phyloP scores from a whole-genome alignment of 1,140 invertebrate genomes.

The Spodoptera litura region DNA sequence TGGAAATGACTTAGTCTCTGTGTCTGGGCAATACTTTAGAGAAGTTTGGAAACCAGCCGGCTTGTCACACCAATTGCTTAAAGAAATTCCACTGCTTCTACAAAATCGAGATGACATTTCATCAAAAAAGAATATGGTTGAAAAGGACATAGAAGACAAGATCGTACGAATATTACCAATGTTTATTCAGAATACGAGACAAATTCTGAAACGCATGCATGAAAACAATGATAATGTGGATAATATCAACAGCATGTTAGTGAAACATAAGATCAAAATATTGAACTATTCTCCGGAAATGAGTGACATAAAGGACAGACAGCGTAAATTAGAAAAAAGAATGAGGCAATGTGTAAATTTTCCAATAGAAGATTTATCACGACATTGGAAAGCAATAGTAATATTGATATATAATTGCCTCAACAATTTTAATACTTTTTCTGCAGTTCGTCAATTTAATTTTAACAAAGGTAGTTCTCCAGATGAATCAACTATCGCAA shows the following conservation, averaged over 20 bases:
- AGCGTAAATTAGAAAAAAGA: background rate
- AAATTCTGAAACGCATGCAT: background rate
- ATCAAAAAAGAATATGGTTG: background rate
- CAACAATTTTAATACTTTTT: background rate
- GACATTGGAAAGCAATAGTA: background rate
- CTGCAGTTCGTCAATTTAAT: too few species aligned
- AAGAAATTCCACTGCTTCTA: background rate
- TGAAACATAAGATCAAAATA: background rate
- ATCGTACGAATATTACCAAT: background rate
- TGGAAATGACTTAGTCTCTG: background rate
- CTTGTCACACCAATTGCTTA: background rate
- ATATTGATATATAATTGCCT: background rate
- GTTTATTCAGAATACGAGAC: conserved; percentile 7
- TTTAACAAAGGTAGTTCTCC: too few species aligned
- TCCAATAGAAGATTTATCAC: background rate
- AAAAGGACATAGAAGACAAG: background rate
- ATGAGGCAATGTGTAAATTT: background rate
- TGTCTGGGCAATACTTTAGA: background rate
- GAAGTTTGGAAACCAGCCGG: background rate
- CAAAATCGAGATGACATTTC: background rate
- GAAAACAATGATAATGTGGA: background rate
- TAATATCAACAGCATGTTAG: background rate
- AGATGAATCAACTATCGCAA: too few species aligned
- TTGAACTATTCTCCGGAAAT: background rate
- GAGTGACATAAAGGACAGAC: background rate